Base-by-base conservation (phyloP, 2,113 vertebrate genomes). In the Python bivittatus region DNA sequence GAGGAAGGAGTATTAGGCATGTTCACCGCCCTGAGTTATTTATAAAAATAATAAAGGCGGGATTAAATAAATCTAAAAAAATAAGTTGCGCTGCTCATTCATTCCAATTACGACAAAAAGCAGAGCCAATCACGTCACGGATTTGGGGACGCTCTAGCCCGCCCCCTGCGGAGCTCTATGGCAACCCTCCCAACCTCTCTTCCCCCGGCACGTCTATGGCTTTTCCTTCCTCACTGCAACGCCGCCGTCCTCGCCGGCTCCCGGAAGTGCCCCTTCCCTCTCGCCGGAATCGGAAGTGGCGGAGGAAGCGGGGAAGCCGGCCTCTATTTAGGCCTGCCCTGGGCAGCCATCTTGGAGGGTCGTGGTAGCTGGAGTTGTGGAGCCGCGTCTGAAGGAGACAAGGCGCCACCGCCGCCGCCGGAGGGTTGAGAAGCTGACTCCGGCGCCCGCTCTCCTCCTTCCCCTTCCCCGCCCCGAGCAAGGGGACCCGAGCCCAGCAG, bases 261-360 rank as follows among this genome's bases (percentile, higher is more conserved):
- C n/a, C 68, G 89, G 27, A 53, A 87, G 85, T 29, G 29, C 52
- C 87, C 91, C 87, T 93, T 90, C 25, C 53, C 22, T 92, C 90
- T 86, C 86, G 10, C 56, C 4, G 88, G 7, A 93, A 10, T 23
- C 22, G 88, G 95, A 57, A 89, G 92, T n/a, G 83, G 86, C 42
- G 94, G 72, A 0, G 38, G 79, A 0, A 85, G 92, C 91, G 17
- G 1, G 27, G 94, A 23, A 90, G 53, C 56, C 84, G 38, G 72
- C 42, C 0, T 17, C 0, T 44, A 29, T 0, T 9, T 7, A 17
- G 91, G 93, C 95, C 95, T 96, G 94, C 90, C 95, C 95, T 93
- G 94, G 96, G 94, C 96, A 91, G 97, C 97, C 96, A 97, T 96
- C 96, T 97, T 96, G 96, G 96, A 91, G 79, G 38, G 91, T 93